Evolutionary conservation across 2,888 invertebrate species (phyloP), one percentile per base, ranked within the genome.

Genomic region (Temnothorax unifasciatus): DNA sequence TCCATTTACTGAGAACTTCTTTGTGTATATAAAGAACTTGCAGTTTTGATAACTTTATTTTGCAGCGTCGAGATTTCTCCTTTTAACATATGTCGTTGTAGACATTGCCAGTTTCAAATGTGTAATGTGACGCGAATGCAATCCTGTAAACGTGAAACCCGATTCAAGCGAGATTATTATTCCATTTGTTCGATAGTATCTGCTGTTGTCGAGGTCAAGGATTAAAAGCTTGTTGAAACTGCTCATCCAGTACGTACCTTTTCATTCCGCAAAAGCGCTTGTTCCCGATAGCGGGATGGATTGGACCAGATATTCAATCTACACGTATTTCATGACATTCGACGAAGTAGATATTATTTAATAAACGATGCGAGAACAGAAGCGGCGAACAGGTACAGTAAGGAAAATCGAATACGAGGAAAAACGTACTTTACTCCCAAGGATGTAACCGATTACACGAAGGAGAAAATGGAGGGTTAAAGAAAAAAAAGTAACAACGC

Each of bases 261-360:
- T 77, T 73, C 25, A 57, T 73, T 77, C 29, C 54, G 54, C 29
- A 29, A 77, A 73, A 73, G 44, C 41, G 11, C 54, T 77, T 41
- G 15, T 69, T 54, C 25, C 2, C 25, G 6, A 69, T 54, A 38
- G 25, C n/a, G n/a, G n/a, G 41, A 21, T 50, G 9, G n/a, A 66
- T 76, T 25, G 38, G 8, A 25, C 5, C n/a, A 21, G 54, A 47
- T 73, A 73, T 79, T 73, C 34, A 34, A 74, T 79, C 57, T 57
- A 44, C 15, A 34, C 47, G 57, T 59, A 79, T 47, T 44, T 59
- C n/a, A 71, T 59, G 44, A 73, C 13, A 59, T 57, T 21, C 34
- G 21, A 57, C 11, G 38, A 73, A 74, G 57, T 74, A 47, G 18
- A 34, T 74, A 79, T 79, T 79, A 73, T 79, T 79, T 44, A 74